Conservation (phyloP, 2,113 vertebrate genomes). For the Thunnus thynnus region DNA sequence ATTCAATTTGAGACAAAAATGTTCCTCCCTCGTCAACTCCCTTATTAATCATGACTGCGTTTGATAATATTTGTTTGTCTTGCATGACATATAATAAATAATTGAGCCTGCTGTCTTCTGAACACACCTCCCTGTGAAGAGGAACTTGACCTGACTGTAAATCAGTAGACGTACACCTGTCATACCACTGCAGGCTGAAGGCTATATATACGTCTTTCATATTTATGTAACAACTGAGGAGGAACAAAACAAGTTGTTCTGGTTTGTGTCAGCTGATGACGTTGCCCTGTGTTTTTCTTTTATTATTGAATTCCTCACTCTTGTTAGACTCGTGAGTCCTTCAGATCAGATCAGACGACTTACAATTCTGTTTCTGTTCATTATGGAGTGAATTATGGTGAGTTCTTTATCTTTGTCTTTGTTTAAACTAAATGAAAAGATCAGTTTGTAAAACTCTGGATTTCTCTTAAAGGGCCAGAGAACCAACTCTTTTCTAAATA, state of each 20-base stretch:
- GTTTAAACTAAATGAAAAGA: neutral
- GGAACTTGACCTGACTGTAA: constrained; percentile 29
- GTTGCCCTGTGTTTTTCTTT: neutral
- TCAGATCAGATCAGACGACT: neutral
- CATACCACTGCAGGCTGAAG: neutral
- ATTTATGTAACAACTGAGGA: constrained; percentile 37
- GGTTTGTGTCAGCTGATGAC: constrained; percentile 24
- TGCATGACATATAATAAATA: neutral
- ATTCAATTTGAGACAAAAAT: no score
- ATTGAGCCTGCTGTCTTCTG: neutral
- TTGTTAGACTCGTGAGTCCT: neutral
- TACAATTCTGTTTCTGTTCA: neutral
- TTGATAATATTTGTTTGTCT: constrained; percentile 7
- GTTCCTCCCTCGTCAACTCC: no score
- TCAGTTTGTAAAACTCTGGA: neutral
- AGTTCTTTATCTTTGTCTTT: constrained; percentile 32
- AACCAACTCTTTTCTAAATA: neutral
- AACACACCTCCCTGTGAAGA: constrained; percentile 2
- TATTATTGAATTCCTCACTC: accelerated
- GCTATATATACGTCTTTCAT: accelerated
- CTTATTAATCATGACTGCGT: no score
- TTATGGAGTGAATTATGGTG: neutral
- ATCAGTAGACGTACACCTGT: constrained; percentile 18
- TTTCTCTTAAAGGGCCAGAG: neutral
- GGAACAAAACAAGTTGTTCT: constrained; percentile 62